Conservation (phyloP, 2,113 vertebrate genomes). For the Heteronetta atricapilla region DNA sequence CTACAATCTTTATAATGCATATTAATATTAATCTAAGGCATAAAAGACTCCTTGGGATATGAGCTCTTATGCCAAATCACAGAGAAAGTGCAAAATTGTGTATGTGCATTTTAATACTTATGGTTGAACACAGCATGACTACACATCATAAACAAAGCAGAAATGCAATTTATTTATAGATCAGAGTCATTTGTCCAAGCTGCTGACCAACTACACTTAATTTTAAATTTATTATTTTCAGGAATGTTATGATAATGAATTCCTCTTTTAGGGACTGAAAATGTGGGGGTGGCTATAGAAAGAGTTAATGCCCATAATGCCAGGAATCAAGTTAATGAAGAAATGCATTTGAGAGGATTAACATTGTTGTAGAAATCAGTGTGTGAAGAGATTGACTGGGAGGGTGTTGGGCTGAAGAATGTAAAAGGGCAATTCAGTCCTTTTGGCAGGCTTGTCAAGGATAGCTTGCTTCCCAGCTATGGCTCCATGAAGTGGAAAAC, state of each 20-base stretch:
- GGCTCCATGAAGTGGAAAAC: neutral
- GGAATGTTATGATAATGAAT: neutral
- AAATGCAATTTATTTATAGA: neutral
- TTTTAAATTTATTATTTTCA: neutral
- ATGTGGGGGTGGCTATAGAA: neutral
- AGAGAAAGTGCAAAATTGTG: neutral
- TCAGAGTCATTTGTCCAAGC: neutral
- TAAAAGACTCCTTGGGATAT: rapidly evolving
- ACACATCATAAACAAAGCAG: neutral
- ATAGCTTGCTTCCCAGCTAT: neutral
- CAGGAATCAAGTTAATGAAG: neutral
- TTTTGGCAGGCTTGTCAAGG: neutral
- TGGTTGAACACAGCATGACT: neutral
- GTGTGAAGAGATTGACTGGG: neutral
- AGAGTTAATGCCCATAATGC: conserved; percentile 8
- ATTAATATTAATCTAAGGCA: neutral
- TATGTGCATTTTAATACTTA: neutral
- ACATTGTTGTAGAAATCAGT: conserved; percentile 58
- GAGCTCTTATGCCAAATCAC: neutral
- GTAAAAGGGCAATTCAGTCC: neutral
- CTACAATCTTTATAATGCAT: neutral
- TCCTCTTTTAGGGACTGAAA: neutral
- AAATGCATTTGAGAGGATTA: conserved; percentile 62
- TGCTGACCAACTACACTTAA: neutral
- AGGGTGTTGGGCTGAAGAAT: neutral